Percentiles rank a stretch among this genome's conserved stretches.
Evolutionary conservation across 2,888 invertebrate species (phyloP).

Genomic region (Panorpa germanica): DNA sequence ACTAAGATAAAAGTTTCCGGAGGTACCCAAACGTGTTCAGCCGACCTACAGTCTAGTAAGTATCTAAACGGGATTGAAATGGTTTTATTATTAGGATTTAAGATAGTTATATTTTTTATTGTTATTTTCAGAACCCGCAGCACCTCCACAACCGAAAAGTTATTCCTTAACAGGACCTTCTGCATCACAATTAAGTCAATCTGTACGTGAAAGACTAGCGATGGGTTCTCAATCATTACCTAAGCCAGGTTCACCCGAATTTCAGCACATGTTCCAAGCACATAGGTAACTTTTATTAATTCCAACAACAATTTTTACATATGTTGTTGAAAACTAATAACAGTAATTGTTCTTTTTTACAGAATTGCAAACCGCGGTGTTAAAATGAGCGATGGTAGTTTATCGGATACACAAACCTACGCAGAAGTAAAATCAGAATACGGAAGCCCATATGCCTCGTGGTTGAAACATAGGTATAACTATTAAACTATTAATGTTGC

Average conservation of each 20-base stretch:
- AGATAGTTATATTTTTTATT: slow-evolving; percentile 3
- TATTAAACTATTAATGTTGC: neutral
- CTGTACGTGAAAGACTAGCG: slow-evolving; percentile 62
- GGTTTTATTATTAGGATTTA: slow-evolving; percentile 4
- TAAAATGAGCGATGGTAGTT: slow-evolving; percentile 55
- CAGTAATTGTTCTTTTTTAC: slow-evolving; percentile 14
- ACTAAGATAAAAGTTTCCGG: slow-evolving; percentile 81
- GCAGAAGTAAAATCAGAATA: slow-evolving; percentile 57
- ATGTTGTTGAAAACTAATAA: neutral
- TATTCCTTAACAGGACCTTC: slow-evolving; percentile 71
- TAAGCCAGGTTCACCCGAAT: slow-evolving; percentile 54
- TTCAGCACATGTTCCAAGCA: slow-evolving; percentile 28
- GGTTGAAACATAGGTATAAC: slow-evolving; percentile 72
- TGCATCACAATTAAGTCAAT: slow-evolving; percentile 72
- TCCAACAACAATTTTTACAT: slow-evolving; percentile 3
- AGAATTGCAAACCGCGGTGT: slow-evolving; percentile 31
- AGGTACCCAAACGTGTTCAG: slow-evolving; percentile 74
- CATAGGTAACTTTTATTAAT: neutral
- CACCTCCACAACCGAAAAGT: slow-evolving; percentile 63
- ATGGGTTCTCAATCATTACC: slow-evolving; percentile 76
- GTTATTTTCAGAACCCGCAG: slow-evolving; percentile 28
- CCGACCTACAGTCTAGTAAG: slow-evolving; percentile 53
- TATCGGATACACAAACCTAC: slow-evolving; percentile 69
- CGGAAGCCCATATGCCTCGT: slow-evolving; percentile 66
- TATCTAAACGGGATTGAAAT: slow-evolving; percentile 12